A percentile compares a stretch with the other conserved stretches of the same genome.
Evolutionary conservation across 2,888 invertebrate genomes (phyloP).

Genomic region (Lycophotia porphyrea): DNA sequence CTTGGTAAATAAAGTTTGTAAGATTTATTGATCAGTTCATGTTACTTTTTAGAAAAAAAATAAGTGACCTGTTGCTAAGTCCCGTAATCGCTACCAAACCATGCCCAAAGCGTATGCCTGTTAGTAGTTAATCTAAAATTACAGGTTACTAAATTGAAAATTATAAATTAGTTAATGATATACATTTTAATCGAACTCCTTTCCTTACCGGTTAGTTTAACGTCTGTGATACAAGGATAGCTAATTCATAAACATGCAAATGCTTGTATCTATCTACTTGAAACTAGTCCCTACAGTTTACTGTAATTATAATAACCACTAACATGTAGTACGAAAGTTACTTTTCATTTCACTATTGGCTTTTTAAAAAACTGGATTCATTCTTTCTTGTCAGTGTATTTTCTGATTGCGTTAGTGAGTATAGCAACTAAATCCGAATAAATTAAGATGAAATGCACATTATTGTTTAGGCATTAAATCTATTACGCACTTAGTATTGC

Average conservation of each 20-base stretch:
- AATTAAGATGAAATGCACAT: not conserved
- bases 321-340: not conserved
- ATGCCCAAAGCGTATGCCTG: not conserved
- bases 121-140: constrained; percentile 5
- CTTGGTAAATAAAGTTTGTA: not conserved
- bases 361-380: not conserved
- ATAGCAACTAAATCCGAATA: not conserved
- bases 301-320: not conserved
- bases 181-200: constrained; percentile 42
- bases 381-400: not conserved
- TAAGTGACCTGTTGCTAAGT: not conserved
- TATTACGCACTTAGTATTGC: not conserved
- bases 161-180: constrained; percentile 18
- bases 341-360: not conserved
- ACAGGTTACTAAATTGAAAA: constrained; percentile 29
- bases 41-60: not conserved
- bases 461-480: not conserved
- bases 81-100: not conserved
- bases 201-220: constrained; percentile 25
- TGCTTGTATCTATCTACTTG: not conserved
- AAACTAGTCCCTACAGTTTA: not conserved
- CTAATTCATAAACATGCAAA: constrained; percentile 47
- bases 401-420: not conserved
- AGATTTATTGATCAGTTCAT: too few relatives aligned
- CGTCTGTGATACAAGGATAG: constrained; percentile 45